A percentile compares a stretch with the other conserved stretches of the same genome.
phyloP scores from a whole-genome alignment of 1,140 invertebrate genomes.

The Saccostrea cuccullata region DNA sequence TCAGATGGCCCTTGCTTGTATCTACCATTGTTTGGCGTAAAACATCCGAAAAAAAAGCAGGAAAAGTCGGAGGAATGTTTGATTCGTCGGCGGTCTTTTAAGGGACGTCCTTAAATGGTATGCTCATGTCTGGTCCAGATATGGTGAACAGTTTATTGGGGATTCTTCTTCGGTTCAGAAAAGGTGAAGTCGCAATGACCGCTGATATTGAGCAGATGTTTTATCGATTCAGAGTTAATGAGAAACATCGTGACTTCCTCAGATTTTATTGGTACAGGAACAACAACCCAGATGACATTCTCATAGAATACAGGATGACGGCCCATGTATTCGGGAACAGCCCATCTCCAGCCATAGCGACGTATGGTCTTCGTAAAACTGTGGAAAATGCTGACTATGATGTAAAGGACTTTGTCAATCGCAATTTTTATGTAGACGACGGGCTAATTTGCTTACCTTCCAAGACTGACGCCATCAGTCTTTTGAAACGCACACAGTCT shows the following conservation, averaged over 20 bases:
- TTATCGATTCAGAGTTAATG: constrained; percentile 50
- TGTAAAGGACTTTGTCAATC: not conserved
- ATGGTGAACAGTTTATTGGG: constrained; percentile 70
- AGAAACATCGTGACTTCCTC: constrained; percentile 49
- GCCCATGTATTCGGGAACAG: constrained; percentile 50
- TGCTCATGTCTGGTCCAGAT: constrained; percentile 69
- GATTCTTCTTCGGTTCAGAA: constrained; percentile 60
- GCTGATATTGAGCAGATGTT: constrained; percentile 60
- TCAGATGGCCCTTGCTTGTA: constrained; percentile 52
- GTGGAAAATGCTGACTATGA: constrained; percentile 14
- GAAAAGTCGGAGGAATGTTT: constrained; percentile 56
- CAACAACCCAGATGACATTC: constrained; percentile 38
- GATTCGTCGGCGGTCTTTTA: constrained; percentile 49
- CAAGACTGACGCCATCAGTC: not conserved
- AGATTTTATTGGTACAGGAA: constrained; percentile 57
- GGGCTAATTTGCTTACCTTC: constrained; percentile 37
- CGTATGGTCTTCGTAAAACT: constrained; percentile 48
- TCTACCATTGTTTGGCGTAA: constrained; percentile 36
- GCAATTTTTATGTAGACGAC: constrained; percentile 52
- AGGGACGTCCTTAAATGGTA: constrained; percentile 68
- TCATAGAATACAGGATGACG: constrained; percentile 43
- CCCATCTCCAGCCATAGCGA: constrained; percentile 56
- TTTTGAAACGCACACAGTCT: constrained; percentile 39
- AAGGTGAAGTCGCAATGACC: constrained; percentile 48
- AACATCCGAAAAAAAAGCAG: constrained; percentile 41